These are phyloP conservation scores for Nannoperca australis DNA, from an alignment of 2,797 vertebrate genomes.

Conservation along the genomic window DNA sequence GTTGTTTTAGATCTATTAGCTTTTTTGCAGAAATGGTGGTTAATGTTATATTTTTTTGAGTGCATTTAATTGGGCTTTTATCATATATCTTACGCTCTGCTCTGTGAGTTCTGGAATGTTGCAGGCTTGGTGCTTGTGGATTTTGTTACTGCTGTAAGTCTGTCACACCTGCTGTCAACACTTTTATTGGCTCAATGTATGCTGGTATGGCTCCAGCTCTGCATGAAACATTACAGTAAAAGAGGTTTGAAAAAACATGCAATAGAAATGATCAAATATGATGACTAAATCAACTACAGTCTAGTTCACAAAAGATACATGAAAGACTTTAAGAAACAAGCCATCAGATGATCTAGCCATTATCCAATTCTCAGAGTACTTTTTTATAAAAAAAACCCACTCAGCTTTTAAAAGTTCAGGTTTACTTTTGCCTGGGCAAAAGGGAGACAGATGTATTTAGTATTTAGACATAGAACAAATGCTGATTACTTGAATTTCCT, in stretches of 20 bases:
- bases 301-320: background rate
- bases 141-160: too few species aligned
- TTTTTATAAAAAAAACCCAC: background rate
- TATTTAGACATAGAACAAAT: background rate
- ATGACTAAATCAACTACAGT: background rate
- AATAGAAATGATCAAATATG: background rate
- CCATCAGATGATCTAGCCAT: background rate
- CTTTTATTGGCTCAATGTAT: background rate
- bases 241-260: background rate
- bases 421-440: background rate
- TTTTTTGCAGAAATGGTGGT: too few species aligned
- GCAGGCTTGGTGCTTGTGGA: too few species aligned
- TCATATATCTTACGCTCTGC: background rate
- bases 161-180: too few species aligned
- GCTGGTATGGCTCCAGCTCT: background rate
- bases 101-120: too few species aligned
- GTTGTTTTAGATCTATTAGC: too few species aligned
- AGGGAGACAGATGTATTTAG: background rate
- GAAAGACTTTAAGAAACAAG: background rate
- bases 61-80: background rate
- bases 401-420: background rate
- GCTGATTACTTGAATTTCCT: background rate
- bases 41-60: too few species aligned
- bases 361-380: background rate
- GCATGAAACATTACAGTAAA: background rate